These are phyloP conservation scores for Drosophila sechellia DNA, from an alignment of 1,140 invertebrate genomes.

Conservation along the genomic window DNA sequence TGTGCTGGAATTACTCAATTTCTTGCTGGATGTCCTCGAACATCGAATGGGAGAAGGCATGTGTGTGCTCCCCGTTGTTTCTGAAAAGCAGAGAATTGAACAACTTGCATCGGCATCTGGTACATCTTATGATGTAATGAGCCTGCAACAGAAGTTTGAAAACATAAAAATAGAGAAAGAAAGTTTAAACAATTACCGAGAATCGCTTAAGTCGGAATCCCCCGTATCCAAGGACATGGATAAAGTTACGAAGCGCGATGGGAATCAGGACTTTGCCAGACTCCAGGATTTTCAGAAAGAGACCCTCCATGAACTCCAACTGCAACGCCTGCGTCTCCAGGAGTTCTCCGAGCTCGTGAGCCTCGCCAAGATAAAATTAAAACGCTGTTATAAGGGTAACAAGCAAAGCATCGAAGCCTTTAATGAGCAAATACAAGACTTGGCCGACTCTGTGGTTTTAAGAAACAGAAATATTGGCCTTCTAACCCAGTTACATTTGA, in stretches of 20 bases:
- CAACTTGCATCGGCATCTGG: too few relatives aligned
- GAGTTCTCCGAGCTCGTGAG: constrained; percentile 17
- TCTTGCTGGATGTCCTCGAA: constrained; percentile 43
- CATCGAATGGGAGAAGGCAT: not conserved
- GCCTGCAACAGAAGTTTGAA: not conserved
- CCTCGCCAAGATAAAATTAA: constrained; percentile 12
- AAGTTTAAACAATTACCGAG: not conserved
- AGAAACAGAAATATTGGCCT: not conserved
- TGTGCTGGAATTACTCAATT: constrained; percentile 39
- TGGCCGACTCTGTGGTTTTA: constrained; percentile 6
- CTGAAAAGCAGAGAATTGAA: not conserved
- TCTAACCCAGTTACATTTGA: constrained; percentile 14
- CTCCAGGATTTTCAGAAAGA: constrained; percentile 1
- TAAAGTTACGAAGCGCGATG: not conserved
- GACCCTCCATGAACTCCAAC: not conserved
- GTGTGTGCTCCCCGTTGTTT: constrained; percentile 4
- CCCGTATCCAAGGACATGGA: not conserved
- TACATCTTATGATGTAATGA: not conserved
- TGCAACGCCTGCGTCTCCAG: not conserved
- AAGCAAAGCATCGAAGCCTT: constrained; percentile 26
- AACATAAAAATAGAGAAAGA: not conserved
- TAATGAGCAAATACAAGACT: constrained; percentile 21
- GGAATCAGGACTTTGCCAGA: not conserved
- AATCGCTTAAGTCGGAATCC: not conserved
- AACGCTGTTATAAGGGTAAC: constrained; percentile 2